phyloP scores from a whole-genome alignment of 1,140 invertebrate species.

The Cepaea nemoralis region DNA sequence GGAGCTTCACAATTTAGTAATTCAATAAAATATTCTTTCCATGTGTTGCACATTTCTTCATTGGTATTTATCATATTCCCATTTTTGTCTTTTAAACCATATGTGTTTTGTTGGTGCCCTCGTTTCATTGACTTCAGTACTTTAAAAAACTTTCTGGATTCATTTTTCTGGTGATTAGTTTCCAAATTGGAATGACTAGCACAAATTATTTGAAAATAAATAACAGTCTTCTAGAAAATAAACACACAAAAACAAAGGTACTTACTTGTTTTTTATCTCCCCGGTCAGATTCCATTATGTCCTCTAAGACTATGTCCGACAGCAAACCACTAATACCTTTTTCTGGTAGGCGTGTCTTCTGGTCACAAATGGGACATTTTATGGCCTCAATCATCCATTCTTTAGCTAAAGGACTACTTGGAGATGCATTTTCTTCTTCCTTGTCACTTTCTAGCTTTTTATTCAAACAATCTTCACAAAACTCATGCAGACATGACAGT shows the following conservation, averaged over 20 bases:
- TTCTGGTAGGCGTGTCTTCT: constrained; percentile 12
- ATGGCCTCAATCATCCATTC: constrained; percentile 11
- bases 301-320: constrained; percentile 32
- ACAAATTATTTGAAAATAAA: too few relatives aligned
- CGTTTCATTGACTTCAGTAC: too few relatives aligned
- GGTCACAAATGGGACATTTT: constrained; percentile 26
- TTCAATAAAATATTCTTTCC: too few relatives aligned
- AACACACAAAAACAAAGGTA: neutral
- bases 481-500: constrained; percentile 90
- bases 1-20: too few relatives aligned
- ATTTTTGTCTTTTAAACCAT: too few relatives aligned
- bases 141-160: too few relatives aligned
- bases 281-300: constrained; percentile 33
- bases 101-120: too few relatives aligned
- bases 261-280: constrained; percentile 74
- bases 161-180: too few relatives aligned
- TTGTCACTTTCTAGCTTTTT: constrained; percentile 23
- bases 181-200: too few relatives aligned
- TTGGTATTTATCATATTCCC: too few relatives aligned
- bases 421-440: constrained; percentile 14
- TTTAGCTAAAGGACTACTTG: constrained; percentile 19
- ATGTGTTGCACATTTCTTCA: too few relatives aligned
- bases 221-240: neutral
- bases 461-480: constrained; percentile 84
- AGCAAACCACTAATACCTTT: constrained; percentile 14